Percentiles rank a stretch among this genome's conserved stretches.
Evolutionary conservation across 2,113 vertebrate genomes (phyloP).

Genomic region (Dicentrarchus labrax): DNA sequence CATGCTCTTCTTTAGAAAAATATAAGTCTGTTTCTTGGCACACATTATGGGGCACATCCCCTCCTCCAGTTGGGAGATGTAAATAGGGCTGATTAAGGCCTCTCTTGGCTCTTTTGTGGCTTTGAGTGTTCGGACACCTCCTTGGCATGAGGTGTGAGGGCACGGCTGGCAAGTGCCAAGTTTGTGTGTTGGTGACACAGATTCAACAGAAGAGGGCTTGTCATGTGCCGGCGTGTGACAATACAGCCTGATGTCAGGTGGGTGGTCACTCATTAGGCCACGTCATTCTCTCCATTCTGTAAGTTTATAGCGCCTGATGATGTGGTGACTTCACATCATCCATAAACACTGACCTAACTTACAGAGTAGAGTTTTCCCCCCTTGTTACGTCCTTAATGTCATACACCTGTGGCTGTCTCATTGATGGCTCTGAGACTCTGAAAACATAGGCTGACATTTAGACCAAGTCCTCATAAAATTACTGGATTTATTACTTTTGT

Average conservation of each 20-base stretch:
- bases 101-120: conserved; percentile 57
- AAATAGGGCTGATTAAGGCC: conserved; percentile 61
- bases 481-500: not conserved
- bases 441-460: not conserved
- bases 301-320: conserved; percentile 19
- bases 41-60: conserved; percentile 11
- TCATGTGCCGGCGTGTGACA: conserved; percentile 49
- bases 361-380: conserved; percentile 20
- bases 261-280: conserved; percentile 53
- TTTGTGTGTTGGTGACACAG: conserved; percentile 52
- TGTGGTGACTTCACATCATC: conserved; percentile 47
- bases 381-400: conserved; percentile 15
- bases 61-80: conserved; percentile 63
- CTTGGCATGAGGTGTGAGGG: conserved; percentile 63
- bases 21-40: conserved; percentile 49
- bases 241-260: conserved; percentile 63
- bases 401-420: conserved; percentile 6
- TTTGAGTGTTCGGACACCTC: conserved; percentile 68
- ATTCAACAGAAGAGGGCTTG: conserved; percentile 45
- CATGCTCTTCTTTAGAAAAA: conserved; percentile 31
- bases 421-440: not conserved
- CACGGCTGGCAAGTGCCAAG: conserved; percentile 49
- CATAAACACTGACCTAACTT: conserved; percentile 50
- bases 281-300: conserved; percentile 61
- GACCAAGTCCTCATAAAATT: not conserved